These are phyloP conservation scores for Pygoscelis antarcticus DNA, from an alignment of 2,113 vertebrate species.

Conservation along the genomic window DNA sequence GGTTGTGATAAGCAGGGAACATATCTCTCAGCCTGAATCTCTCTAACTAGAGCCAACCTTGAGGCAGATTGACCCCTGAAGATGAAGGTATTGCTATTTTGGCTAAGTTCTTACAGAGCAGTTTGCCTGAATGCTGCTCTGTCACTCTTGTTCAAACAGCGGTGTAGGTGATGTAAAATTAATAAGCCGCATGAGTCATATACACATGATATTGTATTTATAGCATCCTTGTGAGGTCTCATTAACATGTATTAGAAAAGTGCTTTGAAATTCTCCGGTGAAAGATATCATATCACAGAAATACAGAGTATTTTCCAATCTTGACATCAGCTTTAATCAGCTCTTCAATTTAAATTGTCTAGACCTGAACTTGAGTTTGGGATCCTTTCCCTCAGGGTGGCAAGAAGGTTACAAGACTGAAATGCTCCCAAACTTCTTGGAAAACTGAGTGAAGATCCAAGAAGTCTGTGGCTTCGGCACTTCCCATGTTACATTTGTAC, in stretches of 20 bases:
- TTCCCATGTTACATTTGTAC: not conserved
- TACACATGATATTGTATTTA: conserved; percentile 43
- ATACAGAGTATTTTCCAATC: not conserved
- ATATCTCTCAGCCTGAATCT: not conserved
- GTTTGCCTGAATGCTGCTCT: not conserved
- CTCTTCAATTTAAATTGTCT: not conserved
- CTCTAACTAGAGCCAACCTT: not conserved
- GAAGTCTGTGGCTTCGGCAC: not conserved
- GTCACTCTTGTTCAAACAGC: not conserved
- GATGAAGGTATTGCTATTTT: not conserved
- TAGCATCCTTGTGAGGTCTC: conserved; percentile 36
- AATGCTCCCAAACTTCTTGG: not conserved
- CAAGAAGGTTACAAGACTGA: not conserved
- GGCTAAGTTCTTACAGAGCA: not conserved
- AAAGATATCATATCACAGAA: not conserved
- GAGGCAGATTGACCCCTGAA: not conserved
- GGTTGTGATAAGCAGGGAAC: not conserved
- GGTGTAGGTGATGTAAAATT: conserved; percentile 27
- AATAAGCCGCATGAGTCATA: conserved; percentile 48
- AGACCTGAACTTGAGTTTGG: not conserved
- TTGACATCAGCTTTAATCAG: not conserved
- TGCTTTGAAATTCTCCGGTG: conserved; percentile 4
- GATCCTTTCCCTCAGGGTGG: not conserved
- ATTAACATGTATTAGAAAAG: conserved; percentile 20
- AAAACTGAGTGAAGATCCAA: not conserved